Base-by-base conservation (phyloP, 2,113 vertebrate genomes). In the Orthonyx spaldingii region DNA sequence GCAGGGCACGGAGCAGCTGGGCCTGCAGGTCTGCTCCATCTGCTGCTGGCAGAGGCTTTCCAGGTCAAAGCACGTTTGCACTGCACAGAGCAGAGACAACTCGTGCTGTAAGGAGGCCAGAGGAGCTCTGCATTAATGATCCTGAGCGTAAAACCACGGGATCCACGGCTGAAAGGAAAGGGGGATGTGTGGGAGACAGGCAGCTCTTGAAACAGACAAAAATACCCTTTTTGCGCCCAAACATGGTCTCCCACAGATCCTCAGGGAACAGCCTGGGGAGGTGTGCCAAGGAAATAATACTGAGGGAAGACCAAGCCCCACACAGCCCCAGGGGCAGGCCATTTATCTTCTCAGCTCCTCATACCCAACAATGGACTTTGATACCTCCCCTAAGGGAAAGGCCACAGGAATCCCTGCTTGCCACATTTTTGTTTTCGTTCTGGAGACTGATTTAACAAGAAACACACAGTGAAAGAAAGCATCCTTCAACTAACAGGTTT, bases 1-100 rank as follows among this genome's bases (percentile, higher is more conserved):
- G 90, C 79, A 80, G 60, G 47, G 52, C 42, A 44, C 0, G 7
- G 70, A 95, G 59, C 90, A 93, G 85, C 83, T 92, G 88, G 87
- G 84, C 81, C 80, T 39, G 74, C 81, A 87, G 93, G 88, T 93
- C 71, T 42, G 15, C 68, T 88, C 93, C 94, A 95, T 94, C 92
- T 96, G 90, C 83, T 72, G 56, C 88, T 93, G 90, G 94, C 82
- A 90, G 42, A 0, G 0, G 16, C 69, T 90, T 91, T 64, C 61
- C 88, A 86, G 93, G 92, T 88, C 94, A 88, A 70, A 81, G 37
- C 77, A 66, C 1, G 8, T 30, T 66, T 80, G 65, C 55, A 15
- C 3, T 24, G 78, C 42, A 32, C 65, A 16, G 27, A 91, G 46
- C 18, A 13, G 44, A 84, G 71, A 89, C 80, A 81, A 24, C 8